Conservation (phyloP, 2,113 vertebrate species). For the Zosterops pallidus region DNA sequence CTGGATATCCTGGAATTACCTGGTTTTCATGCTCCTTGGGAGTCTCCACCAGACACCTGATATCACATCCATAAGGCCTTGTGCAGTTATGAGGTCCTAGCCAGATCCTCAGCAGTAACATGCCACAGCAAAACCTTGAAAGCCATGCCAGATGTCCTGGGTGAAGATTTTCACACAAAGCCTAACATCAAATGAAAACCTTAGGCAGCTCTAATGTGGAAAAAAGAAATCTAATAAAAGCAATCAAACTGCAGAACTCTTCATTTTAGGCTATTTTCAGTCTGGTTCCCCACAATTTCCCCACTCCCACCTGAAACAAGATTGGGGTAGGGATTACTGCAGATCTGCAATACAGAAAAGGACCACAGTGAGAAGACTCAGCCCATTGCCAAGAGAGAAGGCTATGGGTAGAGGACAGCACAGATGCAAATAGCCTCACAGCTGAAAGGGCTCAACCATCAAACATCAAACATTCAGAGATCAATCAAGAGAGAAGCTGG, state of each 20-base stretch:
- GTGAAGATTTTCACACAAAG: neutral
- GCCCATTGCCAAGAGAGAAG: neutral
- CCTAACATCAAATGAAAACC: neutral
- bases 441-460: neutral
- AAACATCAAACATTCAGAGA: neutral
- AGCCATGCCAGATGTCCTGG: neutral
- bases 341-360: neutral
- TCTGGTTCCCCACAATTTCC: neutral
- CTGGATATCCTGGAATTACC: neutral
- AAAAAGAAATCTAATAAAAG: neutral
- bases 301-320: neutral
- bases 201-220: neutral
- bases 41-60: neutral
- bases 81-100: fast-evolving
- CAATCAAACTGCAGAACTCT: neutral
- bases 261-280: neutral
- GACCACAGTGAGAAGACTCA: fast-evolving
- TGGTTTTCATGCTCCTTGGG: neutral
- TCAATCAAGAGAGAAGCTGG: neutral
- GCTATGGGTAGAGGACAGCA: neutral
- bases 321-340: neutral
- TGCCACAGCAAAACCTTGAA: neutral
- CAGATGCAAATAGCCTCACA: neutral
- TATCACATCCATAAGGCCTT: neutral
- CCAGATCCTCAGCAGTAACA: neutral